A percentile compares a stretch with the other conserved stretches of the same genome.
These are phyloP conservation scores for Odontomyia ornata DNA, from an alignment of 2,888 invertebrate species.

Conservation along the genomic window DNA sequence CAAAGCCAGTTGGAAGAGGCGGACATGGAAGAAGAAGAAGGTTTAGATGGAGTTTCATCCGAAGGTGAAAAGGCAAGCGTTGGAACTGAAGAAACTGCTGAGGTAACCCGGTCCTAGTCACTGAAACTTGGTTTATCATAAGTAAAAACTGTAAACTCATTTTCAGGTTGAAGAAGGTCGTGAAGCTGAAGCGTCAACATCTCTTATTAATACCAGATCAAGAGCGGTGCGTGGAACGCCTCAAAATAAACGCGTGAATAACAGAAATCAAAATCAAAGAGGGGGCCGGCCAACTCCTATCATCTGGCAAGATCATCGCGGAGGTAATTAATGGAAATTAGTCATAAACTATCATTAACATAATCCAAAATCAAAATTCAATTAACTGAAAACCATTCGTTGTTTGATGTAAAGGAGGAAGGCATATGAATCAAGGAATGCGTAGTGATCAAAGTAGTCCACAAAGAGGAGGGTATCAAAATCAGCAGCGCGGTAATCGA, in stretches of 20 bases:
- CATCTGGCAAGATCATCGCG: conserved; percentile 65
- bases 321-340: conserved; percentile 44
- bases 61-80: conserved; percentile 71
- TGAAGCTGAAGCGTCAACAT: conserved; percentile 79
- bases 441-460: conserved; percentile 48
- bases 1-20: conserved; percentile 58
- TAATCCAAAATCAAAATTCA: not conserved
- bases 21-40: conserved; percentile 59
- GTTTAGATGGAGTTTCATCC: conserved; percentile 67
- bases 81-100: conserved; percentile 64
- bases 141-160: too few species aligned
- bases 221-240: conserved; percentile 59
- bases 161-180: conserved; percentile 75
- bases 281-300: conserved; percentile 70
- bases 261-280: conserved; percentile 58
- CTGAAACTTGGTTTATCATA: too few species aligned
- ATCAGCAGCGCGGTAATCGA: conserved; percentile 58
- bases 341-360: not conserved
- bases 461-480: conserved; percentile 51
- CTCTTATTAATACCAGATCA: conserved; percentile 68
- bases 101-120: conserved; percentile 53
- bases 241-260: conserved; percentile 59
- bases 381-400: not conserved
- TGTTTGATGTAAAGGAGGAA: not conserved
- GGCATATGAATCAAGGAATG: conserved; percentile 48